Conservation (phyloP, 2,888 invertebrate species). For the Zaprionus obscuricornis region DNA sequence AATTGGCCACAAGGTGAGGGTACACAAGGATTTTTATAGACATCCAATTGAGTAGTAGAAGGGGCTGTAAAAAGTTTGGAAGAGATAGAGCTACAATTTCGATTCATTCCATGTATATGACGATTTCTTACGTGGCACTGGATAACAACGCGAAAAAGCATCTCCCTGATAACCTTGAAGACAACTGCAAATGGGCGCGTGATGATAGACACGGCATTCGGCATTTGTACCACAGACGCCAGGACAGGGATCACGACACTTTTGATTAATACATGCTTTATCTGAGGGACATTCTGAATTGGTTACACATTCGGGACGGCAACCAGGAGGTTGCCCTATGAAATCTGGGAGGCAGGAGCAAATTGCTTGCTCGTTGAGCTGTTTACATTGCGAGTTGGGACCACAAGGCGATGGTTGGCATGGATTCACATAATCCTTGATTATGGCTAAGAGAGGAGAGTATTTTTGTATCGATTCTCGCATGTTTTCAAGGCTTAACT, state of each 20-base stretch:
- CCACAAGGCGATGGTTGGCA: slow-evolving; percentile 88
- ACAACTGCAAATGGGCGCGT: slow-evolving; percentile 91
- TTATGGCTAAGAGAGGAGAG: slow-evolving; percentile 59
- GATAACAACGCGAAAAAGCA: slow-evolving; percentile 88
- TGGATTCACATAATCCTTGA: slow-evolving; percentile 84
- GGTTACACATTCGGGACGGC: slow-evolving; percentile 88
- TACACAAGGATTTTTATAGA: slow-evolving; percentile 86
- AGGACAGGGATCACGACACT: slow-evolving; percentile 87
- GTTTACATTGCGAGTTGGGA: slow-evolving; percentile 87
- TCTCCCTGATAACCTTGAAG: slow-evolving; percentile 88
- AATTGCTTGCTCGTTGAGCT: slow-evolving; percentile 85
- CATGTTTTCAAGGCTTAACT: slow-evolving; percentile 74
- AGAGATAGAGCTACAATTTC: neutral
- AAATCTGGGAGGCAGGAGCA: slow-evolving; percentile 87
- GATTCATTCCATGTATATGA: neutral
- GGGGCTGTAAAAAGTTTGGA: slow-evolving; percentile 41
- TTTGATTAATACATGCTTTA: slow-evolving; percentile 87
- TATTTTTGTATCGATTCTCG: neutral
- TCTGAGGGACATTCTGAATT: slow-evolving; percentile 86
- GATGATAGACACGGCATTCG: slow-evolving; percentile 89
- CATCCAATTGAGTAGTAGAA: slow-evolving; percentile 60
- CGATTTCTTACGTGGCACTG: slow-evolving; percentile 82
- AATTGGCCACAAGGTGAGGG: slow-evolving; percentile 91
- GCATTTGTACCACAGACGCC: slow-evolving; percentile 87
- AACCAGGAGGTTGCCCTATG: slow-evolving; percentile 87